Evolutionary conservation across 2,113 vertebrate species (phyloP), one percentile per base, ranked within the genome.

Genomic region (Campylomormyrus tamandua): DNA sequence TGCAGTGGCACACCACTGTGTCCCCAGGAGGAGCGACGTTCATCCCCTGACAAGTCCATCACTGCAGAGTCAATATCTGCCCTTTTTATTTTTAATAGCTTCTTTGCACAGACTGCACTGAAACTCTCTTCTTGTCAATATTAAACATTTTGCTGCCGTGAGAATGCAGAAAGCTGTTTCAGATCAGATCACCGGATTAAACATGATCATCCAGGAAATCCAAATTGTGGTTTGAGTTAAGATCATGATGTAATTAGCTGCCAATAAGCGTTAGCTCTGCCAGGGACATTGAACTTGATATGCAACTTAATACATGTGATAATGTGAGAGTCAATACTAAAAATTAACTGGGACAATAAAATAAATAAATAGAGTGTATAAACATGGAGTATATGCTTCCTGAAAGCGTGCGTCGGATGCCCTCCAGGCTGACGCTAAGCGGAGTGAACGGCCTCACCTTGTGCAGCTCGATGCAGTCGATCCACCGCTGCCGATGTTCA

Each of bases 391-490:
- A 10, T 66, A 77, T 6, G 6, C 39, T 5, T 80, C 17, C 74
- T 19, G 74, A 80, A 80, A 80, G 45, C 45, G 1, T 45, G 35
- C 39, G 9, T 5, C 8, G 6, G 42, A 11, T 1, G 42, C 1
- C 13, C 19, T 10, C 15, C 42, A 42, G 13, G 35, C 77, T 11
- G 77, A 42, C 35, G 2, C 35, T 0, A 4, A 45, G 15, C 19
- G 0, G 35, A 7, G 77, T 6, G 7, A 24, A 62, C 3, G 5
- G 17, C 15, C 94, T 92, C 95, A 99, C 98, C 98, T 98, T 99
- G 94, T 99, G 98, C 89, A 98, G 96, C 88, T 99, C 98, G 92
- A 99, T 97, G 7, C 97, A 97, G 92, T 99, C 98, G 90, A 99
- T 96, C 98, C 98, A 99, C 84, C 97, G 97, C 0, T 97, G 97